These are phyloP conservation scores for Labeo calbasu DNA, from an alignment of 2,797 vertebrate genomes.

Conservation along the genomic window DNA sequence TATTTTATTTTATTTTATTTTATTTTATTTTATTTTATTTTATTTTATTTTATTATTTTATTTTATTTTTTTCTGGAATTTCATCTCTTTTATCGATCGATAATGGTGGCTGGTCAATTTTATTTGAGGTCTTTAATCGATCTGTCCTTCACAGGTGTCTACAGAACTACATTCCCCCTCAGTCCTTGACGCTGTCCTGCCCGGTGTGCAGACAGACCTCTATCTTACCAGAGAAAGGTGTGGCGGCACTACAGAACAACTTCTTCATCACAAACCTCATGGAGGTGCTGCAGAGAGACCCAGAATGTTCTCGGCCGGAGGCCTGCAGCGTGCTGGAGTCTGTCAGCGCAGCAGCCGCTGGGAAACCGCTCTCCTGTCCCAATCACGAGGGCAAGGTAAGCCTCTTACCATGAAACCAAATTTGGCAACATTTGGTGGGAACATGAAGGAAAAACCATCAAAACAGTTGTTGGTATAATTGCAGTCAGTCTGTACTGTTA, in stretches of 20 bases:
- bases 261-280: conserved; percentile 98
- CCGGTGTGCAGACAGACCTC: conserved; percentile 96
- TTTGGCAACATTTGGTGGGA: not conserved
- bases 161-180: conserved; percentile 94
- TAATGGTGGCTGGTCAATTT: not conserved
- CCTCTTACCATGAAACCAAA: conserved; percentile 32
- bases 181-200: conserved; percentile 94
- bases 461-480: not conserved
- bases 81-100: not conserved
- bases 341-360: conserved; percentile 83
- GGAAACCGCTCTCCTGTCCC: conserved; percentile 90
- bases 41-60: too few species aligned
- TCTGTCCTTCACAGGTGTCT: conserved; percentile 82
- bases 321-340: conserved; percentile 82
- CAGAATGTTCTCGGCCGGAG: conserved; percentile 82
- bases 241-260: conserved; percentile 92
- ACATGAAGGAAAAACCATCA: not conserved
- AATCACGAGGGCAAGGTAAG: conserved; percentile 84
- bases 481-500: not conserved
- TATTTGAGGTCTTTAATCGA: not conserved
- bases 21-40: too few species aligned
- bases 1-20: too few species aligned
- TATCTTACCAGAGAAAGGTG: conserved; percentile 92
- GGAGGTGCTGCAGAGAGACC: conserved; percentile 92
- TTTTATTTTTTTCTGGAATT: too few species aligned